Evolutionary conservation across 2,888 invertebrate species (phyloP), one percentile per base, ranked within the genome.

Genomic region (Tinea trinotella): DNA sequence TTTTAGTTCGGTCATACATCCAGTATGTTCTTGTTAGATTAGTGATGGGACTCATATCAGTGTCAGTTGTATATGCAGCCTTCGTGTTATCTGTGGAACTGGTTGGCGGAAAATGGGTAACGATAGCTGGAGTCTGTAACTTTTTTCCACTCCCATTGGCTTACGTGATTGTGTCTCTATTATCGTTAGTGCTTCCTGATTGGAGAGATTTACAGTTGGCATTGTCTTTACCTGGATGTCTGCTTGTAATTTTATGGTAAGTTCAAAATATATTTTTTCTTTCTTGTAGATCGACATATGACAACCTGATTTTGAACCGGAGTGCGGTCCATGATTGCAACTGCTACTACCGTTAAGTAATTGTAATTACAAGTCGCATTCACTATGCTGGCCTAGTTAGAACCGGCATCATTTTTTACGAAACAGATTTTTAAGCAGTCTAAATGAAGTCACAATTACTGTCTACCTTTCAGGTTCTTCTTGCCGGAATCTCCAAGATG

Each of bases 401-500:
- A n/a, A n/a, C n/a, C n/a, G n/a, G n/a, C n/a, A n/a, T n/a, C n/a
- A n/a, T n/a, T n/a, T n/a, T n/a, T n/a, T n/a, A n/a, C n/a, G n/a
- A n/a, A n/a, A n/a, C n/a, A n/a, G n/a, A n/a, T n/a, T n/a, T n/a
- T n/a, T n/a, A n/a, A n/a, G n/a, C n/a, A n/a, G n/a, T n/a, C n/a
- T n/a, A n/a, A n/a, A n/a, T n/a, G n/a, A n/a, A n/a, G n/a, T n/a
- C n/a, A n/a, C n/a, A n/a, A n/a, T n/a, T n/a, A n/a, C n/a, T n/a
- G n/a, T n/a, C n/a, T n/a, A n/a, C n/a, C n/a, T 76, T 74, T 55
- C 68, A 93, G 93, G 90, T 92, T 91, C 76, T 80, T 93, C 30
- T 75, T 93, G 55, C 93, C 93, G n/a, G 93, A 93, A 85, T 93
- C 93, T 1, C 93, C 93, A 0, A 85, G 93, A 65, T 93, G 93